Base-by-base conservation (phyloP, 2,888 invertebrate species). In the Meghimatium bilineatum region DNA sequence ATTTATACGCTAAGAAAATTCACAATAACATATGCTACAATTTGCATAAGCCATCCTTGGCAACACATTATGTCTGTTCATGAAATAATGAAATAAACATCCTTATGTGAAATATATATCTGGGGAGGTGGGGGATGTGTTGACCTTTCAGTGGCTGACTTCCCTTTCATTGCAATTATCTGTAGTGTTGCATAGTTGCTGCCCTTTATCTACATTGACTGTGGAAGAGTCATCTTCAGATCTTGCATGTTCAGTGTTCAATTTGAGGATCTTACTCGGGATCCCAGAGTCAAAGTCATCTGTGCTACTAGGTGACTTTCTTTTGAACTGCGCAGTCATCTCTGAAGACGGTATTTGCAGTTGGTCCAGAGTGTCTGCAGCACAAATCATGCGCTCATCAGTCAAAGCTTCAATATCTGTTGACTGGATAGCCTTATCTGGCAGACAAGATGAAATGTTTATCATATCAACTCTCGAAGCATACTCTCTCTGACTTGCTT, bases 221-320 rank as follows among this genome's bases (percentile, higher is more conserved):
- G 5, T 44, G 5, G 12, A 5, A 44, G 6, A 5, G 12, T 8
- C 44, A 44, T 44, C 6, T 44, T 44, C 6, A 44, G 44, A 44
- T 44, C 5, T 44, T 44, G 44, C 44, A 44, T 12, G 12, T 5
- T 44, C 44, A 56, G 32, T n/a, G 5, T 32, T 32, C 5, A 29
- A 56, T 56, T 75, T 75, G 1, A 34, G 32, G 34, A 75, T 75
- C 26, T 75, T 75, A 20, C 52, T 56, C 0, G 75, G 75, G 44
- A 56, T 56, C 29, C n/a, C 44, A 26, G 14, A 44, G n/a, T n/a
- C 44, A 26, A 3, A 44, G n/a, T n/a, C 72, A 75, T 20, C 56
- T 32, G 23, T n/a, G 44, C 44, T 44, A 44, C 12, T 12, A 44
- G 44, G 44, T 8, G 44, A 52, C 20, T 56, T 75, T 56, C 75